A percentile compares a stretch with the other conserved stretches of the same genome.
Conservation (phyloP, 2,113 vertebrate species). For the Microcebus jonahi region DNA sequence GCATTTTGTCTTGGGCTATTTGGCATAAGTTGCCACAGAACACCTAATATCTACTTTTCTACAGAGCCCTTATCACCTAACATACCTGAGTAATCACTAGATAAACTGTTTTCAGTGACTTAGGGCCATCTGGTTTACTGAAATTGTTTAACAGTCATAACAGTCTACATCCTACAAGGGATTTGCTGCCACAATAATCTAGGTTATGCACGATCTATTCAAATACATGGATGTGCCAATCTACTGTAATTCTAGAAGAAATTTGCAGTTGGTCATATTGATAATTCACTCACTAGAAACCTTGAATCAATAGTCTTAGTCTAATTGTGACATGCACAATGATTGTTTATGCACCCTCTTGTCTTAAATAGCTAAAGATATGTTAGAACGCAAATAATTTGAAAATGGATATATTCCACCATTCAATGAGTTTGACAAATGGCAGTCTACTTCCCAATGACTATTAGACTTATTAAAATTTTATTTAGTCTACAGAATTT, state of each 20-base stretch:
- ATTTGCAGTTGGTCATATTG: conserved; percentile 38
- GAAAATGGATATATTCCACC: conserved; percentile 45
- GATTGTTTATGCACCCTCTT: conserved; percentile 35
- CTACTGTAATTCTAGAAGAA: conserved; percentile 51
- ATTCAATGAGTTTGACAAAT: conserved; percentile 51
- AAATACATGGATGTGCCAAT: conserved; percentile 31
- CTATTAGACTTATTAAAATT: conserved; percentile 46
- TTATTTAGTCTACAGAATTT: conserved; percentile 21
- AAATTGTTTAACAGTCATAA: background rate
- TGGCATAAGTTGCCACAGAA: background rate
- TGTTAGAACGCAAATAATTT: conserved; percentile 59
- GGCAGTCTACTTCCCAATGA: conserved; percentile 31
- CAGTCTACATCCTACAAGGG: background rate
- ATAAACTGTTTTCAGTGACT: conserved; percentile 17
- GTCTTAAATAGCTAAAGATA: conserved; percentile 59
- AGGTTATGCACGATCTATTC: conserved; percentile 24
- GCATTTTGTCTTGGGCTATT: background rate
- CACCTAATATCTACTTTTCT: background rate
- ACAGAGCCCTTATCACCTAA: background rate
- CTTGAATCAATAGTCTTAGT: conserved; percentile 51
- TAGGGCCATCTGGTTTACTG: background rate
- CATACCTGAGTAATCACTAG: background rate
- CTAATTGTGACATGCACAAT: conserved; percentile 52
- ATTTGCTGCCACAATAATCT: conserved; percentile 17
- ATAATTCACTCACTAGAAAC: conserved; percentile 59